Conservation (phyloP, 2,797 vertebrate genomes). For the Micrastur ruficollis region DNA sequence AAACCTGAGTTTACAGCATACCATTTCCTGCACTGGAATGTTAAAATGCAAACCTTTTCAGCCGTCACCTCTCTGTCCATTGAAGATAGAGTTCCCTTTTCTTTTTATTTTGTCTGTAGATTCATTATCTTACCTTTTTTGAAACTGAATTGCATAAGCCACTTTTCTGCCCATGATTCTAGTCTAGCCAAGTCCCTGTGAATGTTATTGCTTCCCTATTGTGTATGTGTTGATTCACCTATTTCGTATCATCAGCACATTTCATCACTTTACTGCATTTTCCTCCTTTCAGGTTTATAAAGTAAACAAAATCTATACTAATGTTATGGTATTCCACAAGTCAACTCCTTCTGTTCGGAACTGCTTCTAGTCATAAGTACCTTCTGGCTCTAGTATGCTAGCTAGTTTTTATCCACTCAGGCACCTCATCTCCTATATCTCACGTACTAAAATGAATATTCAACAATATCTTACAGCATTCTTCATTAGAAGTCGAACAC, state of each 20-base stretch:
- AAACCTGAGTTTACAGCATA: neutral
- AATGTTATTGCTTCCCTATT: conserved; percentile 33
- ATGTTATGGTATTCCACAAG: neutral
- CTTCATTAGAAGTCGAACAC: neutral
- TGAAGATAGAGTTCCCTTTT: conserved; percentile 19
- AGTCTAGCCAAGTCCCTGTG: neutral
- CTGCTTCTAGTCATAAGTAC: neutral
- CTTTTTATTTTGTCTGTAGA: conserved; percentile 5
- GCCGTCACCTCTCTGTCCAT: neutral
- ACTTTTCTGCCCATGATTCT: conserved; percentile 35
- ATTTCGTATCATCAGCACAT: conserved; percentile 38
- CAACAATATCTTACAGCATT: neutral
- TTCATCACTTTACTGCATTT: conserved; percentile 22
- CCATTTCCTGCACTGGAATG: neutral
- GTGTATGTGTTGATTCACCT: neutral
- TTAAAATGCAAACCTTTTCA: conserved; percentile 15
- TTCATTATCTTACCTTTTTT: conserved; percentile 25
- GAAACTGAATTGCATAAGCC: neutral
- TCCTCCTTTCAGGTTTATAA: conserved; percentile 28
- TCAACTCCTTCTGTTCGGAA: neutral
- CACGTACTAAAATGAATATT: neutral
- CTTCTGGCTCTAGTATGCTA: neutral
- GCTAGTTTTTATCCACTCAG: conserved; percentile 22
- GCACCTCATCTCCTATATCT: neutral
- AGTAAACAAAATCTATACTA: conserved; percentile 65